A percentile compares a stretch with the other conserved stretches of the same genome.
phyloP scores from a whole-genome alignment of 2,888 invertebrate genomes.

The Rhagophthalmus giganteus region DNA sequence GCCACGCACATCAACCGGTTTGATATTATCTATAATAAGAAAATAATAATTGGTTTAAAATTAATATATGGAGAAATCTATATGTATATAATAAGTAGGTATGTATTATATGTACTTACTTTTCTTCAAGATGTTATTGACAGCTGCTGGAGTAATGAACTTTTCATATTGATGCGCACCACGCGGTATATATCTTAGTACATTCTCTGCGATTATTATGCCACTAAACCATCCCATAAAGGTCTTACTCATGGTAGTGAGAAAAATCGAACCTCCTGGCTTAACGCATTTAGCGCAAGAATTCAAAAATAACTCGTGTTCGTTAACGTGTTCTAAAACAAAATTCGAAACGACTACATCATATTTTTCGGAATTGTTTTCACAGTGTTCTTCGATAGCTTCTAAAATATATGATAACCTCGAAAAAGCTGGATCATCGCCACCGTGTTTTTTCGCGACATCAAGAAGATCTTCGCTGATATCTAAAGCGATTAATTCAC shows the following conservation, averaged over 20 bases:
- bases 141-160: background rate
- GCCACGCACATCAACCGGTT: too few species aligned
- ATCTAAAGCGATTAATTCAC: constrained; percentile 80
- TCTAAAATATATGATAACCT: constrained; percentile 57
- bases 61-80: too few species aligned
- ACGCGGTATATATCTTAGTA: constrained; percentile 72
- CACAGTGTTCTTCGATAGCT: constrained; percentile 61
- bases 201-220: constrained; percentile 76
- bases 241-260: constrained; percentile 70
- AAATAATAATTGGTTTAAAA: too few species aligned
- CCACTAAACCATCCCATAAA: constrained; percentile 66
- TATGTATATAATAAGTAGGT: too few species aligned
- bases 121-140: too few species aligned
- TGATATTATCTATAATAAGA: too few species aligned
- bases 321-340: constrained; percentile 84
- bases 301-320: constrained; percentile 70
- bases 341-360: constrained; percentile 88
- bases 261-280: constrained; percentile 69
- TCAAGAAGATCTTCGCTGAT: constrained; percentile 71
- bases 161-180: constrained; percentile 79
- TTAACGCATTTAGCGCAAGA: constrained; percentile 62
- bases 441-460: constrained; percentile 68
- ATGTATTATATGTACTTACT: too few species aligned
- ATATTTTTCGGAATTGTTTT: constrained; percentile 59
- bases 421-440: constrained; percentile 50